Conservation (phyloP, 1,140 invertebrate species). For the Nylanderia fulva region DNA sequence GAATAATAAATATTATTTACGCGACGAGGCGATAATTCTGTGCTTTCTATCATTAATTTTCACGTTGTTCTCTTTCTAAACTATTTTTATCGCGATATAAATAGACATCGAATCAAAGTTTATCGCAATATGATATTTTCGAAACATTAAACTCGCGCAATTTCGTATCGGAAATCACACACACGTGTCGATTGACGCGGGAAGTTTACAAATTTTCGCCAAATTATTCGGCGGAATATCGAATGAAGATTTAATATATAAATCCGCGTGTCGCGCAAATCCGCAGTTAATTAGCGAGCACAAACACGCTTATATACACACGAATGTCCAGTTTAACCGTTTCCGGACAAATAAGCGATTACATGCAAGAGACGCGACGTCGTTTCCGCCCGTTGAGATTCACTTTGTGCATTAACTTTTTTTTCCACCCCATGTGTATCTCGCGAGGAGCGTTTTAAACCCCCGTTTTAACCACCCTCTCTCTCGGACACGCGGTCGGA, state of each 20-base stretch:
- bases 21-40: too few species aligned
- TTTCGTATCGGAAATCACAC: background rate
- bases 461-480: background rate
- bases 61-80: background rate
- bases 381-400: background rate
- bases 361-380: background rate
- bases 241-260: background rate
- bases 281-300: background rate
- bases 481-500: background rate
- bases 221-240: background rate
- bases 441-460: conserved; percentile 49
- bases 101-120: too few species aligned
- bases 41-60: too few species aligned
- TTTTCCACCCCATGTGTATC: background rate
- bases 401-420: conserved; percentile 6
- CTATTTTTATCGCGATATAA: background rate
- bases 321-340: background rate
- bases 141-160: background rate
- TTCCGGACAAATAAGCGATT: background rate
- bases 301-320: background rate
- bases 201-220: background rate
- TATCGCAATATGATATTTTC: background rate
- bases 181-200: background rate
- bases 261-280: background rate
- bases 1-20: too few species aligned